Conservation (phyloP, 2,888 invertebrate genomes). For the Lampropteryx suffumata region DNA sequence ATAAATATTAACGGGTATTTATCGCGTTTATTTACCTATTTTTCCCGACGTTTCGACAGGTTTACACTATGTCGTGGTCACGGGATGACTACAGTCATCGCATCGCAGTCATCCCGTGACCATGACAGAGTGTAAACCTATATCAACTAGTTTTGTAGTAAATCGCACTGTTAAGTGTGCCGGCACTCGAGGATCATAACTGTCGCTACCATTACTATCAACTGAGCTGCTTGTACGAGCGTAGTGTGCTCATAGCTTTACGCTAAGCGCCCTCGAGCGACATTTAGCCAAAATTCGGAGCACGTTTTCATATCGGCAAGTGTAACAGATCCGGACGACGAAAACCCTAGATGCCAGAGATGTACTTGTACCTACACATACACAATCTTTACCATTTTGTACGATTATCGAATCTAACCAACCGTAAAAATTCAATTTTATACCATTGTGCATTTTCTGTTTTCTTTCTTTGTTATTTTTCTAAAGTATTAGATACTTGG, state of each 20-base stretch:
- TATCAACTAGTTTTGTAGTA: conserved; percentile 2
- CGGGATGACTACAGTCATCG: too few relatives aligned
- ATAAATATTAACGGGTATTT: too few relatives aligned
- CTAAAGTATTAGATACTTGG: conserved; percentile 15
- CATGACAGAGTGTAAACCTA: too few relatives aligned
- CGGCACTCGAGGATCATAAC: conserved; percentile 17
- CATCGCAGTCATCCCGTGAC: too few relatives aligned
- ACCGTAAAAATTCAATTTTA: conserved; percentile 27
- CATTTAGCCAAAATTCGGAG: conserved; percentile 39
- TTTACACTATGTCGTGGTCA: too few relatives aligned
- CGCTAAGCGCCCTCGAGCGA: conserved; percentile 31
- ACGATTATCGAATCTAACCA: conserved; percentile 17
- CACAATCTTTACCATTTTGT: conserved; percentile 32
- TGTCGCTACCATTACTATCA: conserved; percentile 19
- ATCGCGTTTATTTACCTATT: too few relatives aligned
- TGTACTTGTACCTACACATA: conserved; percentile 25
- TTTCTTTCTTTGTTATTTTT: conserved; percentile 11
- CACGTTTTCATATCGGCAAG: conserved; percentile 45
- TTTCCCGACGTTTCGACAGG: too few relatives aligned
- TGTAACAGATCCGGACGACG: conserved; percentile 36
- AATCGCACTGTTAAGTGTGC: conserved; percentile 6
- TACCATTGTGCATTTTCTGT: conserved; percentile 14
- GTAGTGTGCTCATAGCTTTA: conserved; percentile 41
- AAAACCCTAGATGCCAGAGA: conserved; percentile 33
- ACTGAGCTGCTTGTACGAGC: conserved; percentile 21